Evolutionary conservation across 2,797 vertebrate genomes (phyloP), one percentile per base, ranked within the genome.

Genomic region (Xenopus petersii): DNA sequence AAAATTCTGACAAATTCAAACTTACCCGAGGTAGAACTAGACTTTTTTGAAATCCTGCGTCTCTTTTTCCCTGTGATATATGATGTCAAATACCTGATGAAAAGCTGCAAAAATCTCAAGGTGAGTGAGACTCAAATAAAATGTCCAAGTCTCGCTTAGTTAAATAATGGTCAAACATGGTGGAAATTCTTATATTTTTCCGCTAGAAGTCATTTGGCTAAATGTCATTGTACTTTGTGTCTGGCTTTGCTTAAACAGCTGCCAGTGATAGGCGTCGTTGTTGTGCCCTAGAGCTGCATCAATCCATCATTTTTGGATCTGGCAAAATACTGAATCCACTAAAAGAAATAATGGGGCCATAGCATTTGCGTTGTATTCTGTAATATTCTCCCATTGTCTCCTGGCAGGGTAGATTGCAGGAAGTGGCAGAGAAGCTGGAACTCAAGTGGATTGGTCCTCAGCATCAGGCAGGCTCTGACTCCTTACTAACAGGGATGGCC

Each of bases 81-180:
- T 70, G 98, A 99, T 87, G 97, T 99, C 75, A 99, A 99, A 90
- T 99, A 99, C 91, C 97, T 99, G 83, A 99, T 99, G 98, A 99
- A 99, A 89, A 99, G 98, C 88, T 99, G 97, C 88, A 99, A 99
- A 93, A 99, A 98, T 88, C 88, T 99, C 75, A 99, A 99, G 93
- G 98, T 98, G 87, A 10, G 49, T 30, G 2, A 30, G 4, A 4
- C 26, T 4, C 1, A 21, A 21, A 21, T 21, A 21, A 2, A 30
- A 30, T 30, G 26, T 30, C 2, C 26, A 30, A 30, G 26, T 30
- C 26, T 30, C 4, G 26, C 4, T 30, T 30, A 2, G 21, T 21
- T 21, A 21, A 21, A 21, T 21, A 21, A 21, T 21, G 21, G 21
- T 21, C 21, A 30, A 30, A 30, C 26, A 30, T 30, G 26, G 26